Conservation (phyloP, 2,888 invertebrate species). For the Cryptocheilus praepositus region DNA sequence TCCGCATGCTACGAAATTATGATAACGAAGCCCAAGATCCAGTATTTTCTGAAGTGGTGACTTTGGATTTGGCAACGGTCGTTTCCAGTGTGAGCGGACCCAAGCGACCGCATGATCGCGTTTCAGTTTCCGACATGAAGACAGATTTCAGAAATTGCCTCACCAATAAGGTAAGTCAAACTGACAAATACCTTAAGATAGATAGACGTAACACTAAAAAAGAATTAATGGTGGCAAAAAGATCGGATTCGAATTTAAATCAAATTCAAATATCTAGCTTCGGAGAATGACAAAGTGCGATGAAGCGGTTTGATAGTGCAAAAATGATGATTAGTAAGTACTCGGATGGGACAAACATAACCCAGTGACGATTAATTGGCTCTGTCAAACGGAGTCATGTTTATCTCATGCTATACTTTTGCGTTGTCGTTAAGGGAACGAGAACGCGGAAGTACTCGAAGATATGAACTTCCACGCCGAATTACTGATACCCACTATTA, state of each 20-base stretch:
- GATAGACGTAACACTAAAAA: not conserved
- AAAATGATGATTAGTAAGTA: slow-evolving; percentile 48
- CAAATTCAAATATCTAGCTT: too few relatives aligned
- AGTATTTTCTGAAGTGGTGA: slow-evolving; percentile 88
- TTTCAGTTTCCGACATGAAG: slow-evolving; percentile 93
- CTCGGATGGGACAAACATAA: slow-evolving; percentile 67
- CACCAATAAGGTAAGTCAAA: slow-evolving; percentile 85
- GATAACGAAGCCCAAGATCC: slow-evolving; percentile 86
- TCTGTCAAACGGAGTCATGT: slow-evolving; percentile 63
- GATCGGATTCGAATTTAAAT: too few relatives aligned
- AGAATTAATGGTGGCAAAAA: not conserved
- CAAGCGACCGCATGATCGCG: slow-evolving; percentile 97
- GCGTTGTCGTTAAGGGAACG: not conserved
- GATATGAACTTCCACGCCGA: not conserved
- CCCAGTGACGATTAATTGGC: slow-evolving; percentile 68
- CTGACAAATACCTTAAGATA: not conserved
- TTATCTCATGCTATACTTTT: slow-evolving; percentile 64
- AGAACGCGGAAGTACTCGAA: not conserved
- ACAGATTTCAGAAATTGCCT: slow-evolving; percentile 91
- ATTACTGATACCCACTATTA: not conserved
- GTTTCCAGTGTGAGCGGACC: slow-evolving; percentile 98
- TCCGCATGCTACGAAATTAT: slow-evolving; percentile 90
- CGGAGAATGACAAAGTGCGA: too few relatives aligned
- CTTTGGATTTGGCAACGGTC: slow-evolving; percentile 90
- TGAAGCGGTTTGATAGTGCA: not conserved